These are phyloP conservation scores for Iphiclides podalirius DNA, from an alignment of 2,888 invertebrate species.

Conservation along the genomic window DNA sequence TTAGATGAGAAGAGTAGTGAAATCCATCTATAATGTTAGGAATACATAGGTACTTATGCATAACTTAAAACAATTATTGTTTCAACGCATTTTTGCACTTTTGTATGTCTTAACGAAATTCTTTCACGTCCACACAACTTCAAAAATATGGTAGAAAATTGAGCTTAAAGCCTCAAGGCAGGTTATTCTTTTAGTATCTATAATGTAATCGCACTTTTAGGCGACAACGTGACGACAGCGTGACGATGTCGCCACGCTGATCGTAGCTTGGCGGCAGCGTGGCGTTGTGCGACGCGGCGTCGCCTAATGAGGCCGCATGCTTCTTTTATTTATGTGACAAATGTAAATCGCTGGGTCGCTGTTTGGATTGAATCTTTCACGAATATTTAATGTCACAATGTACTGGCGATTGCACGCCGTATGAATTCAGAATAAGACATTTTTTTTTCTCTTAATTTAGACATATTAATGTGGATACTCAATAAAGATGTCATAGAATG, in stretches of 20 bases:
- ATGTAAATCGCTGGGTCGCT: constrained; percentile 59
- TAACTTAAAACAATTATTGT: too few species aligned
- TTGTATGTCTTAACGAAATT: too few species aligned
- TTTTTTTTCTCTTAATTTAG: constrained; percentile 45
- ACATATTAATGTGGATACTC: constrained; percentile 35
- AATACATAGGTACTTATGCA: too few species aligned
- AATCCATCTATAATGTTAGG: too few species aligned
- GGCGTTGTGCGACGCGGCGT: constrained; percentile 35
- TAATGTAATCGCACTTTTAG: too few species aligned
- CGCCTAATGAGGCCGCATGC: constrained; percentile 68
- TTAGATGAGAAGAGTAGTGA: too few species aligned
- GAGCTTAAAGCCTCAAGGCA: too few species aligned
- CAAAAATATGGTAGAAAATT: too few species aligned
- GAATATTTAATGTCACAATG: constrained; percentile 59
- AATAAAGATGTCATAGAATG: constrained; percentile 51
- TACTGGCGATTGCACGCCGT: constrained; percentile 41
- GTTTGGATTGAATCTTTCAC: constrained; percentile 53
- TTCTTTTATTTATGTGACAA: constrained; percentile 74
- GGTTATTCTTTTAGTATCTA: too few species aligned
- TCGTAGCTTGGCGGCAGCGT: constrained; percentile 41
- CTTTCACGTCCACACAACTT: too few species aligned
- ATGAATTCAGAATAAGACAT: constrained; percentile 57
- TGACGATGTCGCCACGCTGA: constrained; percentile 39
- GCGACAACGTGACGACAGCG: constrained; percentile 26
- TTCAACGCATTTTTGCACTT: too few species aligned